A percentile compares a stretch with the other conserved stretches of the same genome.
phyloP scores from a whole-genome alignment of 2,888 invertebrate genomes.

The Hypomecis punctinalis region DNA sequence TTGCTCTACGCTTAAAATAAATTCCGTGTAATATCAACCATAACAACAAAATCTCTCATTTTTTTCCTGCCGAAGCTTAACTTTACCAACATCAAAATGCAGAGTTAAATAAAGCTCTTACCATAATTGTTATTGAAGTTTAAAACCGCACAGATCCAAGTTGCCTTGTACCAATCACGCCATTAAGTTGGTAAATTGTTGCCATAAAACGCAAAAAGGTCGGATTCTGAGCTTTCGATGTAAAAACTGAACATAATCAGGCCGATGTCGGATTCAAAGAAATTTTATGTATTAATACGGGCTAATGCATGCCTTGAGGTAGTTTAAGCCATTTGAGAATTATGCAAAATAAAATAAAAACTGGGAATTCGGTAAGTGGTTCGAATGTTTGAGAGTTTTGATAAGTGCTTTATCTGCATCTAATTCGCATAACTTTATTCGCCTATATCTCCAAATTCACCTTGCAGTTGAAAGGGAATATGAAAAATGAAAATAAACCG shows the following conservation, averaged over 20 bases:
- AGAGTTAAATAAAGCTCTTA: constrained; percentile 53
- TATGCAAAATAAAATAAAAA: constrained; percentile 36
- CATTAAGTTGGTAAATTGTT: constrained; percentile 70
- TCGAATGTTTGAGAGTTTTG: constrained; percentile 22
- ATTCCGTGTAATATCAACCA: no score
- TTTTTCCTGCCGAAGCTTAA: neutral
- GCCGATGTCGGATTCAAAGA: constrained; percentile 42
- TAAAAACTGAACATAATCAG: constrained; percentile 42
- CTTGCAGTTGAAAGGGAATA: neutral
- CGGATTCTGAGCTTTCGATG: constrained; percentile 53
- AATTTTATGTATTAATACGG: constrained; percentile 47
- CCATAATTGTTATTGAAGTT: constrained; percentile 58
- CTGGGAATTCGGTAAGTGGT: constrained; percentile 32
- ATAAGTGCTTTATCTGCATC: constrained; percentile 31
- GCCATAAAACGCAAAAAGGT: constrained; percentile 73
- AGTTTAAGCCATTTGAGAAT: constrained; percentile 36
- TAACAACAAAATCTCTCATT: neutral
- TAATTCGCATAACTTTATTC: constrained; percentile 34
- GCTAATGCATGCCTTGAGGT: constrained; percentile 45
- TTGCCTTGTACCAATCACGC: constrained; percentile 65
- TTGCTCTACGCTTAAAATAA: no score
- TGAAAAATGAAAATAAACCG: neutral
- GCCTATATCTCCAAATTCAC: constrained; percentile 6
- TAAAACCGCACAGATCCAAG: constrained; percentile 52
- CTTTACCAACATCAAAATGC: constrained; percentile 43